Conservation (phyloP, 30 jellyfish, hydroid and myxozoan species). For the Euphysa ruthae region DNA sequence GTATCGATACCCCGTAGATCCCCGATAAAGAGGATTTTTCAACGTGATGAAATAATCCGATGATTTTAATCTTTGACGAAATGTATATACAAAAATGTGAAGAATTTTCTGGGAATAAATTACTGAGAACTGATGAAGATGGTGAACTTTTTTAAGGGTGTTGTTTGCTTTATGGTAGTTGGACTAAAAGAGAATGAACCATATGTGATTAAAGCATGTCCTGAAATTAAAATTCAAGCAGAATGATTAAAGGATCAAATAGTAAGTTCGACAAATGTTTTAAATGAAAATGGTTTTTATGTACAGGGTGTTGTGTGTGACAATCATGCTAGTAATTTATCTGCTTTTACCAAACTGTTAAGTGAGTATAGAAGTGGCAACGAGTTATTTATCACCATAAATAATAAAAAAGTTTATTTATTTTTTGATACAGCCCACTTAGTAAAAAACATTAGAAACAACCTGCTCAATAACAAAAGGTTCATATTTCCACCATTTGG, state of each 20-base stretch:
- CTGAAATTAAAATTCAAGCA: not conserved
- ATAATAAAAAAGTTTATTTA: not conserved
- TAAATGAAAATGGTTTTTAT: not conserved
- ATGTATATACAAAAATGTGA: not conserved
- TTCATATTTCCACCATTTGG: not conserved
- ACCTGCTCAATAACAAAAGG: not conserved
- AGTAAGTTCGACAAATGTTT: not conserved
- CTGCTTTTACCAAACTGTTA: not conserved
- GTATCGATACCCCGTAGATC: no score
- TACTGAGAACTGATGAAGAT: not conserved
- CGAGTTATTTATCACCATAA: not conserved
- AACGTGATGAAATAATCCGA: no score
- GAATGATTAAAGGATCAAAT: not conserved
- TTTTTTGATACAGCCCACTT: not conserved
- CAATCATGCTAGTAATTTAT: not conserved
- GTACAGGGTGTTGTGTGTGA: not conserved
- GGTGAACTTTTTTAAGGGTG: not conserved
- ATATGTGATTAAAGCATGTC: not conserved
- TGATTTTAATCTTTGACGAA: not conserved
- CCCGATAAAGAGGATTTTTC: no score
- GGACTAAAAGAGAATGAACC: not conserved
- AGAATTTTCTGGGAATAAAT: not conserved
- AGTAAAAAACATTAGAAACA: constrained; percentile 1
- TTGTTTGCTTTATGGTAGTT: constrained; percentile 1
- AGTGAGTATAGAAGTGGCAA: not conserved